Base-by-base conservation (phyloP, 2,888 invertebrate genomes). In the Sepioteuthis lessoniana region DNA sequence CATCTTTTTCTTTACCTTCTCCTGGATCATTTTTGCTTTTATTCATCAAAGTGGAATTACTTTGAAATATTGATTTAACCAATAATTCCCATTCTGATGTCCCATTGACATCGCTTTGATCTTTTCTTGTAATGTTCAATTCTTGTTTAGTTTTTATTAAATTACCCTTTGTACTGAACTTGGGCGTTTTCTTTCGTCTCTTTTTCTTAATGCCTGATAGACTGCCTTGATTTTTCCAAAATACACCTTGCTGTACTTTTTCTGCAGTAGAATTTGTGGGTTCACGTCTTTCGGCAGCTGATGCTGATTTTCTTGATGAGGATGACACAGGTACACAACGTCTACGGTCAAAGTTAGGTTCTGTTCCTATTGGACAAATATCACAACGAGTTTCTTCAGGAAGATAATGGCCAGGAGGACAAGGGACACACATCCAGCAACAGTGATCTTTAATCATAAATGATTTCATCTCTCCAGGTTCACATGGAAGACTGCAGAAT, bases 231-330 rank as follows among this genome's bases (percentile, higher is more conserved):
- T 42, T 91, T n/a, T 91, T 91, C 38, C 91, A 4, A 38, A 25
- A 46, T 25, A 42, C 46, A 31, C 46, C 46, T 42, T 92, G 92
- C 25, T 92, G n/a, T 0, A 92, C 92, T 47, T 92, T 46, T 47
- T 92, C 92, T 31, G 47, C 92, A 1, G 92, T 92, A 38, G 92
- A 92, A 92, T 92, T 92, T n/a, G 92, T 92, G 19, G 92, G 92
- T 13, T 92, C 47, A 31, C 46, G 92, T 92, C 92, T 42, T 92
- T 92, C 46, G 0, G 92, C 92, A 13, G 92, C 92, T 1, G 92
- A 92, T 13, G 92, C 47, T 28, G 92, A 92, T 47, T 92, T 92
- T 42, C 92, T 38, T 16, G n/a, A 47, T 19, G n/a, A 42, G 4
- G 46, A 16, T 19, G 47, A 47, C 5, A 42, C 35, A 13, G 92